Percentiles rank a stretch among this genome's conserved stretches.
Conservation (phyloP, 1,140 invertebrate genomes). For the Frieseomelitta varia region DNA sequence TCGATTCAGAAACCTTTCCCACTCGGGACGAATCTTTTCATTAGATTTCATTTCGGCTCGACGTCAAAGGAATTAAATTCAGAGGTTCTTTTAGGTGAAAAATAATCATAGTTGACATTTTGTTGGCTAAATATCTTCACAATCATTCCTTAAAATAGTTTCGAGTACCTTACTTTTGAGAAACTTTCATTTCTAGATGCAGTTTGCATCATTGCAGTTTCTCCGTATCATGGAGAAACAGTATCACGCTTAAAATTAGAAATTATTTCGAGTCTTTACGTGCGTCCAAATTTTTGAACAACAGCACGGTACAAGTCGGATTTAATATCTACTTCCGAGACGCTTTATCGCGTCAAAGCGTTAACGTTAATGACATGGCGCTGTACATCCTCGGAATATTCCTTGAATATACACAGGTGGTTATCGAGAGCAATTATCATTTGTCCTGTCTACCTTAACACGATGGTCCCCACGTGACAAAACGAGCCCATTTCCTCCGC, state of each 20-base stretch:
- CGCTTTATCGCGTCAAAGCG: background rate
- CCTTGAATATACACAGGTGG: background rate
- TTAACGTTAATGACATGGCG: background rate
- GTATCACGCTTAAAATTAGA: too few species aligned
- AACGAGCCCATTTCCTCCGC: background rate
- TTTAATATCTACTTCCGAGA: background rate
- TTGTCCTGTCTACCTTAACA: background rate
- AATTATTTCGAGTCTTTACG: too few species aligned
- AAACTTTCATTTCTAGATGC: too few species aligned
- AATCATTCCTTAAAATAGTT: too few species aligned
- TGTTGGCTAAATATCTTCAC: too few species aligned
- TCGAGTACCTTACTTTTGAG: too few species aligned
- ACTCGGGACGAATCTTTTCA: too few species aligned
- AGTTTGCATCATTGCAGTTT: too few species aligned
- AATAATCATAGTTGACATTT: too few species aligned
- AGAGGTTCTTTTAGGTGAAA: background rate
- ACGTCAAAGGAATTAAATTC: background rate
- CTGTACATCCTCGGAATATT: background rate
- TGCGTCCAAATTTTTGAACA: too few species aligned
- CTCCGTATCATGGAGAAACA: too few species aligned
- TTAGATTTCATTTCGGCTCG: too few species aligned
- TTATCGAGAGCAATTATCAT: conserved; percentile 14
- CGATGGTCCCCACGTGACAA: background rate
- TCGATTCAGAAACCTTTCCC: background rate
- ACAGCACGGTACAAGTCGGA: background rate